Conservation (phyloP, 2,113 vertebrate genomes). For the Hippocampus abdominalis region DNA sequence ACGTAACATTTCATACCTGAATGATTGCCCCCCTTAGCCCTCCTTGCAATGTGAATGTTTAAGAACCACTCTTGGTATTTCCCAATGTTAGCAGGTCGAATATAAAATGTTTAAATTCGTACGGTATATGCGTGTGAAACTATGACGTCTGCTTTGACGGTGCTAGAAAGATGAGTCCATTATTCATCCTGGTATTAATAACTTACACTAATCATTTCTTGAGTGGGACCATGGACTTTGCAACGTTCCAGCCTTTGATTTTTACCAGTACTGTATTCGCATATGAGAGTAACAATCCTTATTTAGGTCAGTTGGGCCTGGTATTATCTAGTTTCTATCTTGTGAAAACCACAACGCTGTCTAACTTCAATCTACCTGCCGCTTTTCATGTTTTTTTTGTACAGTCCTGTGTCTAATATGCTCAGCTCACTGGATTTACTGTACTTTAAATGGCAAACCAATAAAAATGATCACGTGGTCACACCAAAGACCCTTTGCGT, state of each 20-base stretch:
- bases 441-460: conserved; percentile 24
- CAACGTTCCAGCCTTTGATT: not conserved
- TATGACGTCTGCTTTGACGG: not conserved
- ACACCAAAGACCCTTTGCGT: not conserved
- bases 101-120: not conserved
- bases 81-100: not conserved
- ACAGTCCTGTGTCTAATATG: conserved; percentile 23
- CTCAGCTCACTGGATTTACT: conserved; percentile 14
- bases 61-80: conserved; percentile 9
- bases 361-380: not conserved
- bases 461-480: conserved; percentile 12
- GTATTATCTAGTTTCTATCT: not conserved
- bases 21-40: not conserved
- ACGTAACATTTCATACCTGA: not conserved
- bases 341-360: not conserved
- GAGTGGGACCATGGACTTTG: not conserved
- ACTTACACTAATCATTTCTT: not conserved
- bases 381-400: conserved; percentile 41
- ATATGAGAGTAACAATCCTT: not conserved
- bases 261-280: not conserved
- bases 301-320: not conserved
- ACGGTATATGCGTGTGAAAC: not conserved
- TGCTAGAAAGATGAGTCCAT: not conserved
- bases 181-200: not conserved
- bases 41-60: conserved; percentile 28